Conservation (phyloP, 1,140 invertebrate species). For the Pseudachorutes palmiensis region DNA sequence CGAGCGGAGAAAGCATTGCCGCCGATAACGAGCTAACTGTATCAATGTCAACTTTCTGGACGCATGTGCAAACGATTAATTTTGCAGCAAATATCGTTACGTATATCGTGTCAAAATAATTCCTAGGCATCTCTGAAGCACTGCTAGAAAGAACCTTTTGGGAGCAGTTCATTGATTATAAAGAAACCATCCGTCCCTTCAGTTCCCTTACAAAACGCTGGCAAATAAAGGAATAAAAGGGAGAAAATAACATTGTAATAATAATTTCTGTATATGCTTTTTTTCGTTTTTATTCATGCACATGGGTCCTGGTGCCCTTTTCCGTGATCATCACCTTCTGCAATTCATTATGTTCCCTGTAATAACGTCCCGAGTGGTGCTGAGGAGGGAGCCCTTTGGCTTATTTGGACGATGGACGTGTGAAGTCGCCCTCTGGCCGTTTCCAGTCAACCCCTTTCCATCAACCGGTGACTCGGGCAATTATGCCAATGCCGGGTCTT, state of each 20-base stretch:
- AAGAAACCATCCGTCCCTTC: background rate
- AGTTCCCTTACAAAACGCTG: background rate
- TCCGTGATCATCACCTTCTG: background rate
- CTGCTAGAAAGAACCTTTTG: too few relatives aligned
- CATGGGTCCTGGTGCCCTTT: background rate
- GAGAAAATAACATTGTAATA: conserved; percentile 12
- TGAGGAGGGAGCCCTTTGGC: too few relatives aligned
- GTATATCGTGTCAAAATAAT: too few relatives aligned
- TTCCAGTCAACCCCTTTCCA: conserved; percentile 2
- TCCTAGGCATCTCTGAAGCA: too few relatives aligned
- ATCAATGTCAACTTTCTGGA: too few relatives aligned
- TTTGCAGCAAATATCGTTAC: too few relatives aligned
- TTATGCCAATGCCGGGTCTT: background rate
- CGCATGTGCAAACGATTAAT: too few relatives aligned
- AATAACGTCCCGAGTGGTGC: too few relatives aligned
- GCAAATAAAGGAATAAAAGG: conserved; percentile 3
- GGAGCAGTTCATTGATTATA: background rate
- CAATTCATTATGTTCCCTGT: conserved; percentile 5
- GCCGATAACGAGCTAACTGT: too few relatives aligned
- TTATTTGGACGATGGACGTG: too few relatives aligned
- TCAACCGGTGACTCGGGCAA: background rate
- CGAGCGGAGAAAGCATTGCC: too few relatives aligned
- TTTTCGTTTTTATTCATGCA: background rate
- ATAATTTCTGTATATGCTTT: conserved; percentile 8
- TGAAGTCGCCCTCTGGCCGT: background rate